Evolutionary conservation across 2,888 invertebrate species (phyloP).

Genomic region (Ypsolopha sequella): DNA sequence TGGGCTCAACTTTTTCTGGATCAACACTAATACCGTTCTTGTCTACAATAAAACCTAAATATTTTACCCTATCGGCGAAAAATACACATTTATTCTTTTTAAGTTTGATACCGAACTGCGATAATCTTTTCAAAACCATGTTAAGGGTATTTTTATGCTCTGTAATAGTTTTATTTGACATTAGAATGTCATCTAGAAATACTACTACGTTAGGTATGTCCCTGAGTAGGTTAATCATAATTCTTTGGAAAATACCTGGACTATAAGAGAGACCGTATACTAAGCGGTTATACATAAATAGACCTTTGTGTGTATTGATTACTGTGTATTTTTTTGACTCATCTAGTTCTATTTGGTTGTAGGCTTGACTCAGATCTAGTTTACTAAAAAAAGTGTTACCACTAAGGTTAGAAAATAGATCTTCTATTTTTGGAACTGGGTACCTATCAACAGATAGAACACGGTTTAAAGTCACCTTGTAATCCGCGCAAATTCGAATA

Average conservation of each 20-base stretch:
- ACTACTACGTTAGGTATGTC: conserved; percentile 3
- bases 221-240: conserved; percentile 3
- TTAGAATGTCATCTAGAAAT: conserved; percentile 4
- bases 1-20: background rate
- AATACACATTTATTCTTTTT: background rate
- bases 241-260: conserved; percentile 7
- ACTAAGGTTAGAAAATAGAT: too few relatives aligned
- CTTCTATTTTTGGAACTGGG: too few relatives aligned
- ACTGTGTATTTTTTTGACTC: conserved; percentile 3
- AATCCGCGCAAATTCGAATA: too few relatives aligned
- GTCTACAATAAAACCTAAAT: background rate
- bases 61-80: background rate
- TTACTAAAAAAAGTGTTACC: too few relatives aligned
- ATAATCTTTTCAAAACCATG: too few relatives aligned
- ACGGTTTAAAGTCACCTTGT: too few relatives aligned
- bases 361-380: too few relatives aligned
- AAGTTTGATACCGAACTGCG: background rate
- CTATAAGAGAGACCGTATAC: conserved; percentile 6
- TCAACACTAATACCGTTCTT: background rate
- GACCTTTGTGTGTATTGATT: conserved; percentile 8
- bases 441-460: too few relatives aligned
- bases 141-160: too few relatives aligned
- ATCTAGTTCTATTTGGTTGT: too few relatives aligned
- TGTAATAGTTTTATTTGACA: background rate
- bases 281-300: conserved; percentile 8